phyloP scores from a whole-genome alignment of 1,140 invertebrate genomes.

The Ruditapes philippinarum region DNA sequence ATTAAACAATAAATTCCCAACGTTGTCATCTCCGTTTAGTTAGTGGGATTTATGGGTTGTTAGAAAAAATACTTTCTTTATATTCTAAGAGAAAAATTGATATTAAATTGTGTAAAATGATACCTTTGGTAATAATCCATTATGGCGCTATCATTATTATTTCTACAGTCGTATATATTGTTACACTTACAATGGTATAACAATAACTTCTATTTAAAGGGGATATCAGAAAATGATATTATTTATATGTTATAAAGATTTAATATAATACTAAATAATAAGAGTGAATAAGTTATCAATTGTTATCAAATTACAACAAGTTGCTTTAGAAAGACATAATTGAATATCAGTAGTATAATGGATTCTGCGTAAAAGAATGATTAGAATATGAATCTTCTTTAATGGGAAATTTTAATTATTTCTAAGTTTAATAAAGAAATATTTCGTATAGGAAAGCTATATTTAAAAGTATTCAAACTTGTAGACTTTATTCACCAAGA shows the following conservation, averaged over 20 bases:
- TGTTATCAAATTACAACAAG: not conserved
- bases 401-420: too few relatives aligned
- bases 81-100: not conserved
- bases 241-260: not conserved
- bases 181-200: not conserved
- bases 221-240: not conserved
- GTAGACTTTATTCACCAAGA: too few relatives aligned
- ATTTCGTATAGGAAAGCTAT: too few relatives aligned
- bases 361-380: too few relatives aligned
- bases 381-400: too few relatives aligned
- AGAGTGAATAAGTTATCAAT: not conserved
- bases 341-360: too few relatives aligned
- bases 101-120: constrained; percentile 31
- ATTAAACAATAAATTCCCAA: constrained; percentile 14
- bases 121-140: not conserved
- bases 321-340: too few relatives aligned
- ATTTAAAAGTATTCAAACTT: too few relatives aligned
- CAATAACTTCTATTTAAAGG: not conserved
- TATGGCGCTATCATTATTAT: not conserved
- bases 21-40: not conserved
- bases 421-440: too few relatives aligned
- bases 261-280: not conserved
- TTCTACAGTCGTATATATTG: not conserved
- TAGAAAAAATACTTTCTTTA: not conserved
- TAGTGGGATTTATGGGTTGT: not conserved